Evolutionary conservation across 1,140 invertebrate genomes (phyloP).

Genomic region (Elymnias hypermnestra): DNA sequence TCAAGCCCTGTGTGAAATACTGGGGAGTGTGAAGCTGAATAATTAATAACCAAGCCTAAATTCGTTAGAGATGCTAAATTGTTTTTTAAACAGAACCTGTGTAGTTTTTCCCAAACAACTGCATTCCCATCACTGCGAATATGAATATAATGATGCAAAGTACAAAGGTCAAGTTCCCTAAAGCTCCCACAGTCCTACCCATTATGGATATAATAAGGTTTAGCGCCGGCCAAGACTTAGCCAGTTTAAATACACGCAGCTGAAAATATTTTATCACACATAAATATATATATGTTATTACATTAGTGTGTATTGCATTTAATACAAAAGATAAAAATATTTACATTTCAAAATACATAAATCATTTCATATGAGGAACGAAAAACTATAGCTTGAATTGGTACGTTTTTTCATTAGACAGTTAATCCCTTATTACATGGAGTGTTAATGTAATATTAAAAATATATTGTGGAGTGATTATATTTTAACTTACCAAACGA

Average conservation of each 20-base stretch:
- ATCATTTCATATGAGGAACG: too few species aligned
- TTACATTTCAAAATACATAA: too few species aligned
- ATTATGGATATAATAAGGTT: slow-evolving; percentile 99
- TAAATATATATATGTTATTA: slow-evolving; percentile 38
- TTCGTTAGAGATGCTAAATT: slow-evolving; percentile 67
- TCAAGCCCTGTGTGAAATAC: slow-evolving; percentile 70
- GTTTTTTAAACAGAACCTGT: slow-evolving; percentile 80
- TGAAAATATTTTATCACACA: slow-evolving; percentile 78
- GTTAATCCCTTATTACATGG: too few species aligned
- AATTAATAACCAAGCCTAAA: slow-evolving; percentile 66
- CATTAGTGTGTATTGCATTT: slow-evolving; percentile 16
- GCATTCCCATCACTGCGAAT: slow-evolving; percentile 99
- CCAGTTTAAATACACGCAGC: slow-evolving; percentile 99
- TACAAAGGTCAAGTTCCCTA: slow-evolving; percentile 98
- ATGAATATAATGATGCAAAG: slow-evolving; percentile 99
- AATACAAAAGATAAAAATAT: slow-evolving; percentile 3
- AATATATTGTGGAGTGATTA: too few species aligned
- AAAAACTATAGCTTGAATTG: too few species aligned
- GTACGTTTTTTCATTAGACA: slow-evolving; percentile 7
- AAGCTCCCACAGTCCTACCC: slow-evolving; percentile 97
- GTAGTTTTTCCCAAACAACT: slow-evolving; percentile 97
- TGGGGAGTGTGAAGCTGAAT: slow-evolving; percentile 70
- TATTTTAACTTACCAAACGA: slow-evolving; percentile 89
- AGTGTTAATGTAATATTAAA: neutral
- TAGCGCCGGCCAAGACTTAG: slow-evolving; percentile 98